Evolutionary conservation across 2,113 vertebrate species (phyloP).

Genomic region (Urocolius indicus): DNA sequence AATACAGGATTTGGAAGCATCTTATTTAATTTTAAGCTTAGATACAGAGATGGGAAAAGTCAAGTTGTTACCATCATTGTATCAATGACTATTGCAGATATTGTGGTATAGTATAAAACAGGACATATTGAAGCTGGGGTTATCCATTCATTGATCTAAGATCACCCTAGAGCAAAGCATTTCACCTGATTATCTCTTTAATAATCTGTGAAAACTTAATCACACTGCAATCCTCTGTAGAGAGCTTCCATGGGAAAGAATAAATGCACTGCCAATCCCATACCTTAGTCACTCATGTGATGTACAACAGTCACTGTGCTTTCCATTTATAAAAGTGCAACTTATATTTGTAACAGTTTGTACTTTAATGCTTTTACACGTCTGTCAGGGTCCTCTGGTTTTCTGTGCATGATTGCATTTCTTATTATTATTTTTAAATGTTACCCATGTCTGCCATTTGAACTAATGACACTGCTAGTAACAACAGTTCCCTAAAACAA

Average conservation of each 20-base stretch:
- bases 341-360: not conserved
- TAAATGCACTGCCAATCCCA: not conserved
- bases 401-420: not conserved
- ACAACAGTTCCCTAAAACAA: not conserved
- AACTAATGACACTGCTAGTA: not conserved
- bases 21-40: not conserved
- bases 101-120: not conserved
- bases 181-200: not conserved
- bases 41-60: not conserved
- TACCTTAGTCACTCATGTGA: not conserved
- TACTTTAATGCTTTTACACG: not conserved
- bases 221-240: not conserved
- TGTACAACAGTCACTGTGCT: not conserved
- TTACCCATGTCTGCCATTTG: not conserved
- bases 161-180: not conserved
- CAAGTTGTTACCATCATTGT: not conserved
- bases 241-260: not conserved
- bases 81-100: not conserved
- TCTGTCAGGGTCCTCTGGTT: not conserved
- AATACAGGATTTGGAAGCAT: not conserved
- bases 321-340: not conserved
- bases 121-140: not conserved
- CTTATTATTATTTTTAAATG: not conserved
- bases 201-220: not conserved
- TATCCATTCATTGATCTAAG: not conserved